A percentile compares a stretch with the other conserved stretches of the same genome.
Evolutionary conservation across 2,113 vertebrate genomes (phyloP).

Genomic region (Grammomys surdaster): DNA sequence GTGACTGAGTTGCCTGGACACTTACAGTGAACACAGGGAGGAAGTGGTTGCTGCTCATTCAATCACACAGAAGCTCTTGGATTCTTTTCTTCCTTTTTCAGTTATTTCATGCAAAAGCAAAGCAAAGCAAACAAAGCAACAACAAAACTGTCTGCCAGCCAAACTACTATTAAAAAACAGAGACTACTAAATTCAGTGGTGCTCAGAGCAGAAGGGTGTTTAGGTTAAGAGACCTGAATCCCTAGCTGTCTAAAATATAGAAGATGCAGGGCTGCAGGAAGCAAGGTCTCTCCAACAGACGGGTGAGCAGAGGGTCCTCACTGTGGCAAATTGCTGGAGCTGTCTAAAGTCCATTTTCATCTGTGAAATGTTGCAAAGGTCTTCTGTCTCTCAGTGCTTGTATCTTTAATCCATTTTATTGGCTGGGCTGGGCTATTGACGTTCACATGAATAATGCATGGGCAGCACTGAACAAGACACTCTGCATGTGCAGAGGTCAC

Average conservation of each 20-base stretch:
- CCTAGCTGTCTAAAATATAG: not conserved
- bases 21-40: not conserved
- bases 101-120: not conserved
- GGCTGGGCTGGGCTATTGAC: slow-evolving; percentile 4
- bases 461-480: not conserved
- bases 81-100: not conserved
- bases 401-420: slow-evolving; percentile 25
- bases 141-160: not conserved
- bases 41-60: not conserved
- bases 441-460: slow-evolving; percentile 62
- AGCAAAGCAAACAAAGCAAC: not conserved
- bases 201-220: not conserved
- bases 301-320: not conserved
- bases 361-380: not conserved
- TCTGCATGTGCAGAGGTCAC: not conserved
- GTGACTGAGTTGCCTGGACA: not conserved
- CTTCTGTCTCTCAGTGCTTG: slow-evolving; percentile 9
- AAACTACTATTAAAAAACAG: slow-evolving; percentile 6
- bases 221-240: not conserved
- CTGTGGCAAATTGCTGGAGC: not conserved
- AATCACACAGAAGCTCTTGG: not conserved
- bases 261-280: not conserved
- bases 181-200: slow-evolving; percentile 7
- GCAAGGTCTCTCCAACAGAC: not conserved
- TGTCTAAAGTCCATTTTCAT: slow-evolving; percentile 20